Percentiles rank a stretch among this genome's conserved stretches.
Evolutionary conservation across 2,113 vertebrate species (phyloP).

Genomic region (Malurus elegans): DNA sequence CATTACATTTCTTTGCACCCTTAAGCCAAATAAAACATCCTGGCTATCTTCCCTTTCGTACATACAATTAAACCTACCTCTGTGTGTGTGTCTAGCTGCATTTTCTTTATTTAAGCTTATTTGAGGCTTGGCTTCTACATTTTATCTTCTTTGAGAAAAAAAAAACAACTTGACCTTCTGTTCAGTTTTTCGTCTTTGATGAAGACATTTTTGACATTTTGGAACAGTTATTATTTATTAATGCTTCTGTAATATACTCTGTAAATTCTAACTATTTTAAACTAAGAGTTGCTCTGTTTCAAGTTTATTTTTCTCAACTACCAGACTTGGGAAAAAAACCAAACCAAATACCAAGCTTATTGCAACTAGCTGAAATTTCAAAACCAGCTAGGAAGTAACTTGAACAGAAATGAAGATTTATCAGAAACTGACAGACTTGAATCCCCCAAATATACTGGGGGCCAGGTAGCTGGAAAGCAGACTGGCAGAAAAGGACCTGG

Average conservation of each 20-base stretch:
- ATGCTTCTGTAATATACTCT: background rate
- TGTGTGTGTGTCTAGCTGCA: background rate
- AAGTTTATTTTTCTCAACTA: background rate
- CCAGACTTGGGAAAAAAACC: background rate
- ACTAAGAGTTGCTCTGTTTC: background rate
- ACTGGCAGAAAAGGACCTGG: background rate
- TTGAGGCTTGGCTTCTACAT: background rate
- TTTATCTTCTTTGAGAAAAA: background rate
- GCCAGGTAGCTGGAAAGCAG: background rate
- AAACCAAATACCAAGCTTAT: background rate
- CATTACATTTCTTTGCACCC: background rate
- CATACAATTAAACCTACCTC: background rate
- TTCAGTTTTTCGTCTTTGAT: background rate
- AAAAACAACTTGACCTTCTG: background rate
- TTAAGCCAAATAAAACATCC: background rate
- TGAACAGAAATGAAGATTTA: background rate
- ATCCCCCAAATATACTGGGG: background rate
- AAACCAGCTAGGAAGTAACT: background rate
- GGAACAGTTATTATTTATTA: background rate
- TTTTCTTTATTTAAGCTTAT: background rate
- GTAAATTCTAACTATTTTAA: background rate
- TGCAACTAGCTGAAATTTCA: background rate
- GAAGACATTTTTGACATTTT: background rate
- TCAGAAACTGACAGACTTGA: background rate
- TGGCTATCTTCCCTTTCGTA: background rate